Evolutionary conservation across 2,797 vertebrate genomes (phyloP).

Genomic region (Natrix natrix): DNA sequence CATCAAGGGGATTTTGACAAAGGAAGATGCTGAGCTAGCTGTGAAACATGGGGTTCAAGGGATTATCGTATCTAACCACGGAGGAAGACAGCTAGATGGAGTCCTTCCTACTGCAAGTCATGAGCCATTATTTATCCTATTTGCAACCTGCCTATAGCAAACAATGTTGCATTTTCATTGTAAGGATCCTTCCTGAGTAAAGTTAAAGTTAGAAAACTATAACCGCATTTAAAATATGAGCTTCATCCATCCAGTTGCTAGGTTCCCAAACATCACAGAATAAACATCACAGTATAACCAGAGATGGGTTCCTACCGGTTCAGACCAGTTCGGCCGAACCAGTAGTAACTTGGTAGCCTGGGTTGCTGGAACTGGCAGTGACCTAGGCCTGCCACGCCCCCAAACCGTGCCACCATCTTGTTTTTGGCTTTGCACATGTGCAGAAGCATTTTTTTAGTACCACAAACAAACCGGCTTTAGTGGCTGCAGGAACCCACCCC

Average conservation of each 20-base stretch:
- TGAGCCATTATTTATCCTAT: background rate
- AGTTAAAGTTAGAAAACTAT: background rate
- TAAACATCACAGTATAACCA: background rate
- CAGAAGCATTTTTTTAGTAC: too few species aligned
- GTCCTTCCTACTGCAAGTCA: constrained; percentile 83
- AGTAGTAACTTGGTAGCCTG: too few species aligned
- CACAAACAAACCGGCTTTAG: too few species aligned
- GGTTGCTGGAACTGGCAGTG: too few species aligned
- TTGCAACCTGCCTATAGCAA: background rate
- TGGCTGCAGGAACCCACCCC: too few species aligned
- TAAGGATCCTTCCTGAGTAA: background rate
- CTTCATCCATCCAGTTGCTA: background rate
- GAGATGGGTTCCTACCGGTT: too few species aligned
- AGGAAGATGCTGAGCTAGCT: constrained; percentile 92
- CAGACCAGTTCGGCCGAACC: too few species aligned
- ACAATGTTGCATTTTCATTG: background rate
- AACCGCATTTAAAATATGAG: background rate
- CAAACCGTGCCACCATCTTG: too few species aligned
- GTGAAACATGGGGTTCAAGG: constrained; percentile 86
- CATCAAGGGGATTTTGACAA: constrained; percentile 95
- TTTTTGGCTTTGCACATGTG: too few species aligned
- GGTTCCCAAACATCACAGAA: background rate
- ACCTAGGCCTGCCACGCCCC: too few species aligned
- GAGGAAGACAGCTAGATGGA: constrained; percentile 92
- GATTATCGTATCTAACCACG: constrained; percentile 95